Conservation (phyloP, 2,888 invertebrate genomes). For the Drosophila ustulata region DNA sequence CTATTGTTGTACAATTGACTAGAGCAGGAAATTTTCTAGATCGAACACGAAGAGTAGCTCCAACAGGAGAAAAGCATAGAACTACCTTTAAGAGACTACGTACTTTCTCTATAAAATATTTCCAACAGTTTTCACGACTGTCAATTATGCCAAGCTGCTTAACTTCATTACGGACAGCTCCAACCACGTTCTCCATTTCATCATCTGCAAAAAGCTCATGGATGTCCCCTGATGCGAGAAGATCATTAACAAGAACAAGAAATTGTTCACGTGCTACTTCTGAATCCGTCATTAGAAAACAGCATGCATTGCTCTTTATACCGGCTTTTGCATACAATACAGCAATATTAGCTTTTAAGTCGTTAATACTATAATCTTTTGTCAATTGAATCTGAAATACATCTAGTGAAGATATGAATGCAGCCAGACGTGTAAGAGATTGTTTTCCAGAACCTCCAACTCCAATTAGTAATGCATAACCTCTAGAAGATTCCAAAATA, state of each 20-base stretch:
- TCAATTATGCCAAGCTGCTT: conserved; percentile 93
- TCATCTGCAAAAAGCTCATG: conserved; percentile 96
- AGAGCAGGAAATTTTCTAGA: conserved; percentile 97
- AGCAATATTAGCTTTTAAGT: conserved; percentile 91
- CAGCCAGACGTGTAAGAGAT: conserved; percentile 93
- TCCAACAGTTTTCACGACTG: conserved; percentile 97
- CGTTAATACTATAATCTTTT: conserved; percentile 93
- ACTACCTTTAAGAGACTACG: conserved; percentile 91
- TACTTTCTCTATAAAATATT: conserved; percentile 96
- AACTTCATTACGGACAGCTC: conserved; percentile 90
- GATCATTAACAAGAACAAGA: conserved; percentile 95
- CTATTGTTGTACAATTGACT: conserved; percentile 96
- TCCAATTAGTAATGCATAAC: conserved; percentile 96
- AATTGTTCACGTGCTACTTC: conserved; percentile 96
- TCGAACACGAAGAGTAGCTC: conserved; percentile 93
- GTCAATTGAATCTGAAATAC: conserved; percentile 97
- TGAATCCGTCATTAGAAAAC: conserved; percentile 97
- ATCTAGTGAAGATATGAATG: conserved; percentile 95
- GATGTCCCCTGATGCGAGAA: conserved; percentile 97
- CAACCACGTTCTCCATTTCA: conserved; percentile 94
- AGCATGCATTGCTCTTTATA: conserved; percentile 92
- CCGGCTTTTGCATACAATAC: conserved; percentile 94
- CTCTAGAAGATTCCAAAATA: conserved; percentile 95
- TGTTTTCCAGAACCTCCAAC: conserved; percentile 98
- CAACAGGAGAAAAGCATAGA: conserved; percentile 97